These are phyloP conservation scores for Pycnomerus fuliginosus DNA, from an alignment of 2,888 invertebrate genomes.

Conservation along the genomic window DNA sequence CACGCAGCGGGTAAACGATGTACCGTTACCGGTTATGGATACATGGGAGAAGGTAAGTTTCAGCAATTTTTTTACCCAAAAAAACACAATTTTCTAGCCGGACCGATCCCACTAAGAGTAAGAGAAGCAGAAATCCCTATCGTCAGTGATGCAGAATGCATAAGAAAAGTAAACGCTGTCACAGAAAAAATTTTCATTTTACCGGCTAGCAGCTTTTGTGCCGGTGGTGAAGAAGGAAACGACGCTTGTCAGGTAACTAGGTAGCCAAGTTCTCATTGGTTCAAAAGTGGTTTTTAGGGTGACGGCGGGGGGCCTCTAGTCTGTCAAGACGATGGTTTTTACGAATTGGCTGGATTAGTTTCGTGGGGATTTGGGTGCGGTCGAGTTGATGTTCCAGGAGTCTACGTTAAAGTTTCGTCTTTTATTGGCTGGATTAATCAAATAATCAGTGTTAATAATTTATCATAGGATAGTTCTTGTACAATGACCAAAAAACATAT, in stretches of 20 bases:
- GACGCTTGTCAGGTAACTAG: constrained; percentile 85
- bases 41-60: constrained; percentile 84
- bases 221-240: constrained; percentile 89
- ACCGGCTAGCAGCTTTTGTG: constrained; percentile 92
- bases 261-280: constrained; percentile 11
- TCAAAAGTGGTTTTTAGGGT: constrained; percentile 60
- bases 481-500: constrained; percentile 11
- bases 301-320: constrained; percentile 94
- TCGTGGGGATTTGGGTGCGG: constrained; percentile 96
- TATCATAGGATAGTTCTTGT: constrained; percentile 53
- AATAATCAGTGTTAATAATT: constrained; percentile 92
- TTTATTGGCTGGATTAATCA: constrained; percentile 98
- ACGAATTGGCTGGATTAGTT: constrained; percentile 88
- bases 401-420: constrained; percentile 92
- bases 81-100: constrained; percentile 59
- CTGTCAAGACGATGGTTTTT: constrained; percentile 90
- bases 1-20: constrained; percentile 89
- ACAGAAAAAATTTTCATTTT: constrained; percentile 93
- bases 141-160: constrained; percentile 89
- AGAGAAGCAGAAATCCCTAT: constrained; percentile 90
- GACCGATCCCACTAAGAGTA: constrained; percentile 86
- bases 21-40: constrained; percentile 92
- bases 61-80: no score
- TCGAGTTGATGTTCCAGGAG: constrained; percentile 91
- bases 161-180: constrained; percentile 89